These are phyloP conservation scores for Scolopax bukidnonensis DNA, from an alignment of 2,797 vertebrate genomes.

Conservation along the genomic window DNA sequence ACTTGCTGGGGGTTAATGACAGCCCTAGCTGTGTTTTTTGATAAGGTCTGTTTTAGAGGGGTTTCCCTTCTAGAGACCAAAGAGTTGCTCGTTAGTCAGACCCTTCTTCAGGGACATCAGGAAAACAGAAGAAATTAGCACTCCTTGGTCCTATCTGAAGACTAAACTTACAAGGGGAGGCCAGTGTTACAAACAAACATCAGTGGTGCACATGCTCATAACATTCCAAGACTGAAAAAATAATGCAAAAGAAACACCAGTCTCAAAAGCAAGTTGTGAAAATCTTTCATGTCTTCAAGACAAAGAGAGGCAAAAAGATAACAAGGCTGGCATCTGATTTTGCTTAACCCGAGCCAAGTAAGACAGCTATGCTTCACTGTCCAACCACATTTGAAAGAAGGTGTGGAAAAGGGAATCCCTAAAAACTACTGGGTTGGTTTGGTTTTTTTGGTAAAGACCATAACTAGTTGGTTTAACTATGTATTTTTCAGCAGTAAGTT, in stretches of 20 bases:
- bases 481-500: neutral
- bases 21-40: neutral
- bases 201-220: accelerated
- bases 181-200: neutral
- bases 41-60: neutral
- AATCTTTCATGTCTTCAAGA: neutral
- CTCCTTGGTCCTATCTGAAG: neutral
- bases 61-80: neutral
- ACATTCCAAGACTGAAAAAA: neutral
- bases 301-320: neutral
- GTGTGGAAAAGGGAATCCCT: neutral
- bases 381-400: neutral
- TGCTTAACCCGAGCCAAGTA: neutral
- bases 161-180: neutral
- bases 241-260: neutral
- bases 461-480: neutral
- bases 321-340: neutral
- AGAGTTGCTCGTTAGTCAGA: neutral
- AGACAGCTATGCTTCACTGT: neutral
- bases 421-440: neutral
- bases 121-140: neutral
- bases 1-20: neutral
- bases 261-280: neutral
- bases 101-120: neutral
- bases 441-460: neutral